A percentile compares a stretch with the other conserved stretches of the same genome.
Evolutionary conservation across 2,797 vertebrate species (phyloP).

Genomic region (Hippoglossus hippoglossus): DNA sequence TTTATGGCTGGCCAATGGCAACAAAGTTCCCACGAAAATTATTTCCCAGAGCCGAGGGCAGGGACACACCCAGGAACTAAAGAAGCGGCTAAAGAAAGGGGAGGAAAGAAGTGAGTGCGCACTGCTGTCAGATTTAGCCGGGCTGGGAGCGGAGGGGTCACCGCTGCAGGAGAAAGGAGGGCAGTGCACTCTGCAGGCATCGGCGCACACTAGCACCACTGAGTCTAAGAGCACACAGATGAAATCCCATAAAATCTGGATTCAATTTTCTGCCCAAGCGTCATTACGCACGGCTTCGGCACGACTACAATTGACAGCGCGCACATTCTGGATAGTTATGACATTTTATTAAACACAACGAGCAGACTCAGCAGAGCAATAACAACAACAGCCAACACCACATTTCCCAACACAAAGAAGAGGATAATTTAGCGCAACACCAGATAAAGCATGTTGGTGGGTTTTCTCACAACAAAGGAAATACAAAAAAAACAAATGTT

Average conservation of each 20-base stretch:
- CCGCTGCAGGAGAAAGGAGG: slow-evolving; percentile 39
- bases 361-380: background rate
- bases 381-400: too few species aligned
- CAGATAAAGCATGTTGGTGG: too few species aligned
- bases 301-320: background rate
- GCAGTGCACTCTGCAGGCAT: slow-evolving; percentile 65
- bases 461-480: too few species aligned
- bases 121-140: slow-evolving; percentile 38
- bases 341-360: too few species aligned
- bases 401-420: background rate
- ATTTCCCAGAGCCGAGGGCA: slow-evolving; percentile 72
- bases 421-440: too few species aligned
- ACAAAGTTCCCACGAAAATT: slow-evolving; percentile 85
- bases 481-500: background rate
- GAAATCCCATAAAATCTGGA: background rate
- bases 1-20: slow-evolving; percentile 90
- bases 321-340: too few species aligned
- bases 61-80: slow-evolving; percentile 88
- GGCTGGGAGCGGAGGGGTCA: slow-evolving; percentile 22
- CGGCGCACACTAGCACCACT: slow-evolving; percentile 25
- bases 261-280: too few species aligned
- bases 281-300: background rate
- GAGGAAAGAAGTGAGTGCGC: slow-evolving; percentile 36
- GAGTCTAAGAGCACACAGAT: background rate
- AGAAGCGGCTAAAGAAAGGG: slow-evolving; percentile 34